Percentiles rank a stretch among this genome's conserved stretches.
Evolutionary conservation across 2,888 invertebrate genomes (phyloP).

Genomic region (Hypsopygia costalis): DNA sequence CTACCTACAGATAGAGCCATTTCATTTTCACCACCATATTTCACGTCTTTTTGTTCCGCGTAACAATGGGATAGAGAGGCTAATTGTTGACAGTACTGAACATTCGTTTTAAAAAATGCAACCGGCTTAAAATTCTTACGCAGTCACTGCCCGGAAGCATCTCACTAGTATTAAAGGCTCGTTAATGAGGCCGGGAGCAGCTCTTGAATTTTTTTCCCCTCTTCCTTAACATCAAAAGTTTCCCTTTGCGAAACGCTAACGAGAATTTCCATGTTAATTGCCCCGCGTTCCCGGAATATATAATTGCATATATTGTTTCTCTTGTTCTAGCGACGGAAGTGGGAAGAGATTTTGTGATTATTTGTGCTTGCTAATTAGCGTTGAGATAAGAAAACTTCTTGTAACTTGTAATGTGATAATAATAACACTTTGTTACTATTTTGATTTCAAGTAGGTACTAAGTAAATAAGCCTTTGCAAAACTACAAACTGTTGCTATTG

Average conservation of each 20-base stretch:
- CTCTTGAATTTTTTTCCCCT: constrained; percentile 62
- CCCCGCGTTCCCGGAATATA: constrained; percentile 62
- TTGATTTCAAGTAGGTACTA: too few species aligned
- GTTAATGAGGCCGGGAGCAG: constrained; percentile 64
- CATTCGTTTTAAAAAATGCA: constrained; percentile 29
- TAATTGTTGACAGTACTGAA: constrained; percentile 9
- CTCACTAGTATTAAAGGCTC: constrained; percentile 60
- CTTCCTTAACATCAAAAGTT: constrained; percentile 74
- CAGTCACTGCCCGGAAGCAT: constrained; percentile 46
- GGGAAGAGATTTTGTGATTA: constrained; percentile 54
- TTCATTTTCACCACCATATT: constrained; percentile 12
- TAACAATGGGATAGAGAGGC: constrained; percentile 4
- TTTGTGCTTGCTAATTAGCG: constrained; percentile 53
- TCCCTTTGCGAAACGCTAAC: constrained; percentile 68
- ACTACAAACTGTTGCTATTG: too few species aligned
- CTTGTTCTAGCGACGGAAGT: constrained; percentile 47
- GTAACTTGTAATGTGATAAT: constrained; percentile 22
- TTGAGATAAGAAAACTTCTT: constrained; percentile 47
- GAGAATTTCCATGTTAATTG: constrained; percentile 75
- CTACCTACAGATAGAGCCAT: constrained; percentile 11
- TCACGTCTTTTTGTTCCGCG: constrained; percentile 7
- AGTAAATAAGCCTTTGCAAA: too few species aligned
- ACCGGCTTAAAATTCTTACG: constrained; percentile 34
- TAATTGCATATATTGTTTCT: constrained; percentile 74
- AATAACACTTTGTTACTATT: too few species aligned